Evolutionary conservation across 2,888 invertebrate species (phyloP).

Genomic region (Uloborus plumipes): DNA sequence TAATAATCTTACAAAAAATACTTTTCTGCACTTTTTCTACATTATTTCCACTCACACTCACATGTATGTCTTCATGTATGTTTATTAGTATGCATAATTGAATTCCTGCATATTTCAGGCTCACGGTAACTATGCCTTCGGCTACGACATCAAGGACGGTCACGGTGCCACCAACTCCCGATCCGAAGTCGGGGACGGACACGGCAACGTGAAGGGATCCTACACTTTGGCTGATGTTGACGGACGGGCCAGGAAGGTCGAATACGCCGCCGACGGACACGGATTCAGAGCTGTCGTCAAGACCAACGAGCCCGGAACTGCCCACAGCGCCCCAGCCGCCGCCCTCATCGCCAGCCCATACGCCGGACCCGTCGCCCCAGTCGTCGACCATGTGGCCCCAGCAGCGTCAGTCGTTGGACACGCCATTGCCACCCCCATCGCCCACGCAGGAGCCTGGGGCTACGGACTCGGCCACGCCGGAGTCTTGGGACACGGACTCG

Average conservation of each 20-base stretch:
- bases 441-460: constrained; percentile 2
- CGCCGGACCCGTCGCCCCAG: constrained; percentile 19
- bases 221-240: constrained; percentile 63
- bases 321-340: constrained; percentile 33
- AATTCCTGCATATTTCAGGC: neutral
- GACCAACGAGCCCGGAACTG: constrained; percentile 59
- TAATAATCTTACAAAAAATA: too few species aligned
- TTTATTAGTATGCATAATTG: neutral
- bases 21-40: too few species aligned
- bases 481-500: constrained; percentile 5
- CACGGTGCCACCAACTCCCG: constrained; percentile 59
- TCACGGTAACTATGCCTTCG: constrained; percentile 55
- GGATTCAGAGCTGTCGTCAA: constrained; percentile 56
- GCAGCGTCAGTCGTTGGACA: neutral
- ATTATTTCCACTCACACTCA: too few species aligned
- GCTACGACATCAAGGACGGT: constrained; percentile 60
- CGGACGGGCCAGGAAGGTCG: constrained; percentile 58
- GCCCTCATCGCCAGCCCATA: constrained; percentile 20
- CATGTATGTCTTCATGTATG: too few species aligned
- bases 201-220: constrained; percentile 62
- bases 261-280: constrained; percentile 52
- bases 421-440: constrained; percentile 2
- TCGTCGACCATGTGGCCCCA: constrained; percentile 26
- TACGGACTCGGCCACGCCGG: constrained; percentile 22
- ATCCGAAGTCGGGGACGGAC: constrained; percentile 56